Evolutionary conservation across 2,113 vertebrate genomes (phyloP).

Genomic region (Syrrhaptes paradoxus): DNA sequence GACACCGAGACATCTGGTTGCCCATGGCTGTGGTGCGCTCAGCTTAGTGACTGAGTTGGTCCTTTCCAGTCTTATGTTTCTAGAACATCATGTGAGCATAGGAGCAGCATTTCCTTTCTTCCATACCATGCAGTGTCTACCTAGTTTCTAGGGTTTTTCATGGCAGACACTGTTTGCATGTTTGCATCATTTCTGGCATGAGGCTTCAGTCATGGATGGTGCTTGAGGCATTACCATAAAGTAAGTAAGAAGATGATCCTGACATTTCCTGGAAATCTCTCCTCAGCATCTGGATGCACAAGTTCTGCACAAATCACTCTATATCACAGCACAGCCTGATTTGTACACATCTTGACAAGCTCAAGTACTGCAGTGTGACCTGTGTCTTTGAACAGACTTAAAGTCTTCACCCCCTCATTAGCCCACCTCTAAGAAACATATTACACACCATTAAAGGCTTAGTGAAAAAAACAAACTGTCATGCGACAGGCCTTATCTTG

Average conservation of each 20-base stretch:
- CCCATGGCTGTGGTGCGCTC: background rate
- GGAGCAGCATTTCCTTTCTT: background rate
- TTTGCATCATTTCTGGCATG: background rate
- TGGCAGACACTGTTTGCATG: background rate
- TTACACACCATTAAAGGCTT: background rate
- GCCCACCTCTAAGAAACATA: background rate
- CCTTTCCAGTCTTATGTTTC: background rate
- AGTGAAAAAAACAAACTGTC: background rate
- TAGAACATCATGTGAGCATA: background rate
- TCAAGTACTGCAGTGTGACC: background rate
- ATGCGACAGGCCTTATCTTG: background rate
- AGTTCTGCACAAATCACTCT: background rate
- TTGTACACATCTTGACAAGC: background rate
- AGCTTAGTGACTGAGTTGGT: background rate
- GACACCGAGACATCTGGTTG: background rate
- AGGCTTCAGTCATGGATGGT: background rate
- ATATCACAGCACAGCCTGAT: background rate
- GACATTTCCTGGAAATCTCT: background rate
- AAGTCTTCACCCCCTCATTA: background rate
- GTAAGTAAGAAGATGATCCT: background rate
- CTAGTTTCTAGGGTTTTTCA: background rate
- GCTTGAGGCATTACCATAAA: background rate
- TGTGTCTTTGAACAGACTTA: background rate
- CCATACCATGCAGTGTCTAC: background rate
- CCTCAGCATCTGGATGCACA: background rate